These are phyloP conservation scores for Spizaetus ornatus DNA, from an alignment of 2,113 vertebrate species.

Conservation along the genomic window DNA sequence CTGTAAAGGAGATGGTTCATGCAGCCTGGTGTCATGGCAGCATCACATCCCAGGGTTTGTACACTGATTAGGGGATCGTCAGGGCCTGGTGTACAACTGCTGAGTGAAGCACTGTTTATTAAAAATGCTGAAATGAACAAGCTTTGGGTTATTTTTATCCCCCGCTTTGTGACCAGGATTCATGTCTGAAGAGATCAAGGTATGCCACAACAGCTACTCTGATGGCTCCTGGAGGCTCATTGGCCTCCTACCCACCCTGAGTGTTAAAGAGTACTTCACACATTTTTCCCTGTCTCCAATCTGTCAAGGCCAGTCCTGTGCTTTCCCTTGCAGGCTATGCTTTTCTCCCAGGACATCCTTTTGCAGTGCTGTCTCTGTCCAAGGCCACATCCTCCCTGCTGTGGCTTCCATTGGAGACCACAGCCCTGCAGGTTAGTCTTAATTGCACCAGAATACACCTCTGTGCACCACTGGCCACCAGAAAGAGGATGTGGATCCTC, in stretches of 20 bases:
- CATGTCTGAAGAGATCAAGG: not conserved
- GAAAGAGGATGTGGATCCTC: not conserved
- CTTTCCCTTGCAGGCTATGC: not conserved
- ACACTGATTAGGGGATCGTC: not conserved
- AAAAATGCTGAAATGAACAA: not conserved
- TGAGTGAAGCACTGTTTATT: not conserved
- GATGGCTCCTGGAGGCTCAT: not conserved
- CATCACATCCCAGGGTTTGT: not conserved
- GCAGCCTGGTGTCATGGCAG: not conserved
- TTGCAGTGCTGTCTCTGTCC: not conserved
- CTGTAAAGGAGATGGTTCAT: not conserved
- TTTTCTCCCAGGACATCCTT: not conserved
- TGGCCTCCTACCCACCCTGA: not conserved
- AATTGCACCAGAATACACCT: not conserved
- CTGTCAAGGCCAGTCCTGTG: not conserved
- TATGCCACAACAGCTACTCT: rapidly evolving
- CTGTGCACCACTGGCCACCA: not conserved
- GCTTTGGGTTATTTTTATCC: not conserved
- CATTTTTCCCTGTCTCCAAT: not conserved
- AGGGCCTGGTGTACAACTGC: not conserved
- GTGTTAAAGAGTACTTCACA: not conserved
- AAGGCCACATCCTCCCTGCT: not conserved
- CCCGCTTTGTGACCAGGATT: not conserved
- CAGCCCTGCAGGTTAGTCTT: not conserved
- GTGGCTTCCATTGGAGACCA: not conserved